Evolutionary conservation across 2,888 invertebrate genomes (phyloP), one percentile per base, ranked within the genome.

Genomic region (Dicroscelio sp.): DNA sequence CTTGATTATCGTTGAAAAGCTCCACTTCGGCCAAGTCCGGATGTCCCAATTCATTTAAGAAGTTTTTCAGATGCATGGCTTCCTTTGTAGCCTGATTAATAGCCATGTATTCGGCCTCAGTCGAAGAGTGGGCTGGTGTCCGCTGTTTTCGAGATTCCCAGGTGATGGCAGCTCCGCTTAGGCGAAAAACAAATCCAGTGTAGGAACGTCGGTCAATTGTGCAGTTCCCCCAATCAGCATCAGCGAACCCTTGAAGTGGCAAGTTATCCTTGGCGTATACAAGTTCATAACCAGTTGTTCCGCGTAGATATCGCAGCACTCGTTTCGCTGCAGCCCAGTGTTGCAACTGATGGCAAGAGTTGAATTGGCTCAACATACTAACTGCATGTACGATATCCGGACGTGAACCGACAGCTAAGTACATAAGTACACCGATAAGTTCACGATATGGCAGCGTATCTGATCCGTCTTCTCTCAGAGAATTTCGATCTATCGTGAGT

Each of bases 71-170:
- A 20, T 52, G 17, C 52, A 52, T 52, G 17, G n/a, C 14, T 20
- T 67, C 52, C 35, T 52, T 80, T 1, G 33, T 20, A 0, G 67
- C 67, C 8, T 80, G 33, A 6, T 48, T 38, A 6, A 67, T 60
- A 0, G 67, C 67, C 52, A 80, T 65, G n/a, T 80, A 80, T 20
- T 80, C 80, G 0, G 80, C 80, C 35, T 80, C 80, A 3, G 80
- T 67, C 1, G 52, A 67, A 6, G 80, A 80, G 12, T 52, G 25
- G 6, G 63, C 78, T 4, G 67, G 33, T 1, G 79, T 67, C 6
- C 33, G 17, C 58, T 65, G 67, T n/a, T 79, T 82, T 2, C 33
- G 27, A 25, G 58, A 82, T 17, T 69, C 69, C 69, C 82, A 69
- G 0, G 82, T 25, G 0, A 69, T 35, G 0, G 69, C 33, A 10